Base-by-base conservation (phyloP, 2,797 vertebrate genomes). In the Gadopsis marmoratus region DNA sequence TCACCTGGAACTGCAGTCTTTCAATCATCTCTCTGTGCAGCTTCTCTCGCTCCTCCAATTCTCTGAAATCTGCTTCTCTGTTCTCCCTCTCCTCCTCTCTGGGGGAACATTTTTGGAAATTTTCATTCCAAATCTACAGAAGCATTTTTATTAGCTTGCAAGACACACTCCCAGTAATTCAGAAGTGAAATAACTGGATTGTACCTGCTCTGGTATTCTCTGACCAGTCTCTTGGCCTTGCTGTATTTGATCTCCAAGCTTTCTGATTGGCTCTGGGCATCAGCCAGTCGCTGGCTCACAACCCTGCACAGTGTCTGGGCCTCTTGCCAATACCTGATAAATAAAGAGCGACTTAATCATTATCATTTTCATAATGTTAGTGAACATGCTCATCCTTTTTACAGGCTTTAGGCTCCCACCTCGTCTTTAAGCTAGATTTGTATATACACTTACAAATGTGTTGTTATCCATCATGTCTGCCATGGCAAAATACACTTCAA, bases 281-380 rank as follows among this genome's bases (percentile, higher is more conserved):
- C 97, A 50, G 96, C 95, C 82, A 98, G 92, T 84, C 96, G 95
- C 82, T 98, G 97, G 85, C 96, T 97, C 79, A 97, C 96, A 19
- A 97, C 96, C 91, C 96, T 96, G 88, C 97, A 97, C 74, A 98
- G 93, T 14, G 94, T 96, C 91, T 98, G 97, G 87, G 97, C 96
- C 86, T 98, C 97, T 75, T 97, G 95, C 97, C 97, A 98, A 71
- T 97, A 97, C 71, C 94, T 95, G 84, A 84, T 39, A 55, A 77
- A 76, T 2, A 87, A 39, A 39, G 6, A 82, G 59, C 39, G 21
- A 55, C 53, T 56, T 7, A 70, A 73, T 74, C 16, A 61, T 77
- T 29, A 68, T 65, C 19, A 59, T 76, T 37, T 5, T 70, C 21
- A 70, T 43, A 54, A 66, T 61, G 3, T 39, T 67, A 55, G 56